A percentile compares a stretch with the other conserved stretches of the same genome.
Conservation (phyloP, 2,113 vertebrate genomes). For the Mirounga angustirostris region DNA sequence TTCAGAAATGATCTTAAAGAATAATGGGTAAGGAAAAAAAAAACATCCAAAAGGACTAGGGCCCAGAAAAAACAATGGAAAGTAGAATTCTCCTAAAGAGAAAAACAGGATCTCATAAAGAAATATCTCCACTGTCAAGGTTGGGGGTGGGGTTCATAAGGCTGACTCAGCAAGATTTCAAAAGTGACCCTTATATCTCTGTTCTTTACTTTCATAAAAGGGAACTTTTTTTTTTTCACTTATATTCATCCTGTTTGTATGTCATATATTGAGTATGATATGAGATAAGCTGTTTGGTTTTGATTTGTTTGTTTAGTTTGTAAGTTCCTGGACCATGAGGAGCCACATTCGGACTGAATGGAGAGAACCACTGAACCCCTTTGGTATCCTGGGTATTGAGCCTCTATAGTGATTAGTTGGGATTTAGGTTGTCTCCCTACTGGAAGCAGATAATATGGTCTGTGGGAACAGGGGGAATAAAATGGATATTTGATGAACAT, state of each 20-base stretch:
- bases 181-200: neutral
- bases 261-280: neutral
- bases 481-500: neutral
- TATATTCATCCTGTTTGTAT: neutral
- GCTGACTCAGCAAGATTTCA: neutral
- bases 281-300: neutral
- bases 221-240: neutral
- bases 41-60: neutral
- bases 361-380: neutral
- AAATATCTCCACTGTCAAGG: neutral
- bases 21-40: neutral
- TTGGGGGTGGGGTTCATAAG: neutral
- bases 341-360: neutral
- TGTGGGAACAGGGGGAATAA: neutral
- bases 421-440: neutral
- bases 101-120: neutral
- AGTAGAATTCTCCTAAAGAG: neutral
- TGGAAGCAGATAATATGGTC: neutral
- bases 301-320: neutral
- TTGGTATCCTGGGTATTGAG: neutral
- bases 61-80: neutral
- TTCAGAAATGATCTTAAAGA: neutral
- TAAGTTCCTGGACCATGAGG: neutral
- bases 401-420: neutral
- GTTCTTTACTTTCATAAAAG: neutral